These are phyloP conservation scores for Leptodirus hochenwartii DNA, from an alignment of 2,888 invertebrate genomes.

Conservation along the genomic window DNA sequence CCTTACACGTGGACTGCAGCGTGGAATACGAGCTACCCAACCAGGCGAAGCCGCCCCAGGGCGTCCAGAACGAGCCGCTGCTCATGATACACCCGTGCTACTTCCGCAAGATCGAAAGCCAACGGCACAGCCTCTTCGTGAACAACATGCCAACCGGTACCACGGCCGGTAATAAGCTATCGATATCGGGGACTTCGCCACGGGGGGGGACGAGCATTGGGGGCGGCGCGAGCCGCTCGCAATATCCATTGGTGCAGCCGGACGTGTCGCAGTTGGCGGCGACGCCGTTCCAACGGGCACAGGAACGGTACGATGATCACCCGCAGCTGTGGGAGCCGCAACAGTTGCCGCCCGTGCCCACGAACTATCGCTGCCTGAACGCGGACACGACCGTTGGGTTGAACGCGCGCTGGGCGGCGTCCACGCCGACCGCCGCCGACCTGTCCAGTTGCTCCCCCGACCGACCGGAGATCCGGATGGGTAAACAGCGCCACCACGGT, in stretches of 20 bases:
- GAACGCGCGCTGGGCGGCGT: conserved; percentile 7
- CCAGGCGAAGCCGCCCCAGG: conserved; percentile 73
- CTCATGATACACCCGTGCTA: conserved; percentile 83
- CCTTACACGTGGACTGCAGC: conserved; percentile 79
- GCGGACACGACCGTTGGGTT: conserved; percentile 12
- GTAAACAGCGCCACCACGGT: conserved; percentile 24
- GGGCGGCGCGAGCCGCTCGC: background rate
- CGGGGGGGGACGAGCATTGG: conserved; percentile 10
- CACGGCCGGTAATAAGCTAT: too few relatives aligned
- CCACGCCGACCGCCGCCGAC: conserved; percentile 15
- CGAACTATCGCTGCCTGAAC: too few relatives aligned
- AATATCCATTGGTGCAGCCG: conserved; percentile 1
- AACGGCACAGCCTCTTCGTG: conserved; percentile 64
- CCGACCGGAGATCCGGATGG: conserved; percentile 19
- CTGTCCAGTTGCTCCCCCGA: conserved; percentile 25
- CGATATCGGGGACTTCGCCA: conserved; percentile 12
- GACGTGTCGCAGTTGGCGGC: background rate
- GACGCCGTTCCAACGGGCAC: background rate
- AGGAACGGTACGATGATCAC: conserved; percentile 13
- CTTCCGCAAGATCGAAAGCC: conserved; percentile 72
- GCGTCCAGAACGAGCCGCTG: conserved; percentile 64
- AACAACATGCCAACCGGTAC: conserved; percentile 65
- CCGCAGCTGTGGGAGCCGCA: conserved; percentile 21
- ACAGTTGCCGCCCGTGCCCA: conserved; percentile 11
- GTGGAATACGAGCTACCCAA: conserved; percentile 83